Percentiles rank a stretch among this genome's conserved stretches.
Conservation (phyloP, 2,113 vertebrate species). For the Hypanus sabinus region DNA sequence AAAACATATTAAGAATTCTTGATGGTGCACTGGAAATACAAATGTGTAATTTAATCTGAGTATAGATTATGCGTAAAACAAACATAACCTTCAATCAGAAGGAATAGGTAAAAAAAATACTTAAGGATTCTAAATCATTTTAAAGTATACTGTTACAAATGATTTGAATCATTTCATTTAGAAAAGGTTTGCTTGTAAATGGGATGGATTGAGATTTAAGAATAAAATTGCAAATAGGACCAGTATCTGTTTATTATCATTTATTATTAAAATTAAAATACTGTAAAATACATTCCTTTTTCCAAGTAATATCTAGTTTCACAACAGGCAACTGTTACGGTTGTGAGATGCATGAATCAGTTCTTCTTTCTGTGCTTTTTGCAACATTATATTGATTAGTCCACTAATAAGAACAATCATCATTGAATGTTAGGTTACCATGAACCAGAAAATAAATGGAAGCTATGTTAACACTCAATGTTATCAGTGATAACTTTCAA, state of each 20-base stretch:
- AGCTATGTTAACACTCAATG: neutral
- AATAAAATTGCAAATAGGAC: neutral
- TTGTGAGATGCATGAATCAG: neutral
- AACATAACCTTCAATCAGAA: neutral
- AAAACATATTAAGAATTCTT: neutral
- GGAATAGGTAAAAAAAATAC: neutral
- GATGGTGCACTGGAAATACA: neutral
- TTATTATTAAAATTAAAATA: neutral
- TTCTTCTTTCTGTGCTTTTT: neutral
- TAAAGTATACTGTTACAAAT: neutral
- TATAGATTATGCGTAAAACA: neutral
- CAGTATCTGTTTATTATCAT: neutral
- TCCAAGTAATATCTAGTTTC: constrained; percentile 10
- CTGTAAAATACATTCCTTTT: neutral
- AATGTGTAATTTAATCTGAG: neutral
- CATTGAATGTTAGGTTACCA: neutral
- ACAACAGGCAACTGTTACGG: neutral
- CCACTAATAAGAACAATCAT: neutral
- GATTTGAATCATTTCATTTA: neutral
- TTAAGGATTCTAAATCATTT: neutral
- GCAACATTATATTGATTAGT: neutral
- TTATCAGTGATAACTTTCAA: neutral
- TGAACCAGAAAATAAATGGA: neutral
- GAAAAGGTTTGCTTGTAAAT: neutral
- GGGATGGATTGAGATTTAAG: neutral